A percentile compares a stretch with the other conserved stretches of the same genome.
These are phyloP conservation scores for Glyptemys insculpta DNA, from an alignment of 2,797 vertebrate species.

Conservation along the genomic window DNA sequence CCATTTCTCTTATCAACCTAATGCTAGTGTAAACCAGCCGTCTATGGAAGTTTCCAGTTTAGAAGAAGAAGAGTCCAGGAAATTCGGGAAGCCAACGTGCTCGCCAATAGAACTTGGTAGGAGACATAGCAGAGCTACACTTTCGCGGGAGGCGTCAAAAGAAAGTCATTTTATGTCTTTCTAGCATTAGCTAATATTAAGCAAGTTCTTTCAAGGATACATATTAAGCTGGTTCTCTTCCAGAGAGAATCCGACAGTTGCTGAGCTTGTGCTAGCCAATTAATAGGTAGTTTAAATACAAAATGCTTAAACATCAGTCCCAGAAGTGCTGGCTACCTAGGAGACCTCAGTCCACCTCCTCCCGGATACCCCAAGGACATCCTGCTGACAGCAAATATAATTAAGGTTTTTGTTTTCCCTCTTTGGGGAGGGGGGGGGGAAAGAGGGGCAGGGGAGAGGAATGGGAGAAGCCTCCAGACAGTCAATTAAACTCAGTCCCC, in stretches of 20 bases:
- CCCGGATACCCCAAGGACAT: background rate
- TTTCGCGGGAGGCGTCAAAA: background rate
- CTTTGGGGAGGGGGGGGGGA: background rate
- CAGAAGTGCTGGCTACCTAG: background rate
- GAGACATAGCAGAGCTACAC: background rate
- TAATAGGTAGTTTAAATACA: constrained; percentile 36
- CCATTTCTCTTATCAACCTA: background rate
- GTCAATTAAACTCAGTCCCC: background rate
- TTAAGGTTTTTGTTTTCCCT: constrained; percentile 15
- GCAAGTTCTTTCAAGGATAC: background rate
- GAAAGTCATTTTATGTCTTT: background rate
- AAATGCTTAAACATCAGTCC: constrained; percentile 25
- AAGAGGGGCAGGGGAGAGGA: background rate
- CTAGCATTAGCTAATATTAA: background rate
- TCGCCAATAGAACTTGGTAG: background rate
- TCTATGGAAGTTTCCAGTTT: background rate
- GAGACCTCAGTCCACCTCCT: background rate
- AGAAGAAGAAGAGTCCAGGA: background rate
- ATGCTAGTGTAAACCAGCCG: background rate
- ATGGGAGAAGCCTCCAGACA: background rate
- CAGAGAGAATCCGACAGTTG: rapidly evolving
- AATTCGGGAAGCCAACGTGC: background rate
- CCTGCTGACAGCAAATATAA: constrained; percentile 32
- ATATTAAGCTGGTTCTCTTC: background rate
- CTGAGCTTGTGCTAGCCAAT: constrained; percentile 11